A percentile compares a stretch with the other conserved stretches of the same genome.
phyloP scores from a whole-genome alignment of 2,888 invertebrate species.

The Tenthredo distinguenda region DNA sequence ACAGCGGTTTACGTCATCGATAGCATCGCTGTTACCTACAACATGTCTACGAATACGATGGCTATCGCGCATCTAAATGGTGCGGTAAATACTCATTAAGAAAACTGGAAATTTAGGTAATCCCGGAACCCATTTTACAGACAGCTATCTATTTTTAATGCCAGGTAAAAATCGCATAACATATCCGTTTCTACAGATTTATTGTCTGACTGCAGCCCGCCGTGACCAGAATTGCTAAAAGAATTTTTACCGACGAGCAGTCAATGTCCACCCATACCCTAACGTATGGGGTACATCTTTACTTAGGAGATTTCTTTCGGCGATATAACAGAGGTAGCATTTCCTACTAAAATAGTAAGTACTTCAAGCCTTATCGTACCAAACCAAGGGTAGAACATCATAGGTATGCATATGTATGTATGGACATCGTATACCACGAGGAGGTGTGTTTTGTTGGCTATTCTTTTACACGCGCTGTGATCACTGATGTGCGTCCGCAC shows the following conservation, averaged over 20 bases:
- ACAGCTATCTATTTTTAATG: background rate
- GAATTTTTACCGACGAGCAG: conserved; percentile 4
- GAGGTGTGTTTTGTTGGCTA: conserved; percentile 47
- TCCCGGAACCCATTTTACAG: background rate
- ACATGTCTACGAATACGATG: background rate
- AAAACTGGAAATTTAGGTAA: background rate
- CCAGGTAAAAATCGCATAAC: conserved; percentile 15
- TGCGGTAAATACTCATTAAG: background rate
- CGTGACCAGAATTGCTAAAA: conserved; percentile 29
- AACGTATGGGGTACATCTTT: background rate
- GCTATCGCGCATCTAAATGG: background rate
- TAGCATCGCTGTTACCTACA: background rate
- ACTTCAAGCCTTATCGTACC: background rate
- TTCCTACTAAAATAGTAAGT: background rate
- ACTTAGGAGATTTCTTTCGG: background rate
- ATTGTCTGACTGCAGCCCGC: conserved; percentile 1
- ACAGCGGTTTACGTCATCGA: background rate
- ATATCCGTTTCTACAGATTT: conserved; percentile 21
- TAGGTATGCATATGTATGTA: background rate
- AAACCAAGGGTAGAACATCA: background rate
- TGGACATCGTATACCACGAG: background rate
- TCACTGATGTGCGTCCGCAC: conserved; percentile 71
- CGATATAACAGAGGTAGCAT: background rate
- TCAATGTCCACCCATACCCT: background rate
- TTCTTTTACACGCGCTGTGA: conserved; percentile 56